Evolutionary conservation across 2,113 vertebrate genomes (phyloP), one percentile per base, ranked within the genome.

Genomic region (Callipepla squamata): DNA sequence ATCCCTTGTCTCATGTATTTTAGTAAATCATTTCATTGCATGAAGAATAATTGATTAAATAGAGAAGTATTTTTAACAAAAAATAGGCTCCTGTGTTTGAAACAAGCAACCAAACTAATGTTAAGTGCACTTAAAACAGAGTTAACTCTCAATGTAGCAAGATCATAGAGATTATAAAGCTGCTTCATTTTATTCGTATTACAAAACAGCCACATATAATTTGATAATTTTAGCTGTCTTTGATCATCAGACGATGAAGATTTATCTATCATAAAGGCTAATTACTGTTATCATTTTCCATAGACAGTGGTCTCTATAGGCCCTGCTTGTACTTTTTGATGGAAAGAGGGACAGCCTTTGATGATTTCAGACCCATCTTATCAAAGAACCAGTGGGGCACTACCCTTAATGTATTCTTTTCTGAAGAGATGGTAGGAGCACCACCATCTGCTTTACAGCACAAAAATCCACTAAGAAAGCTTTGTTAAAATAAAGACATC

Each of bases 161-260:
- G 90, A 95, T 90, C 78, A 80, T 20, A 77, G 77, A 91, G 32
- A 85, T 84, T 94, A 89, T 74, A 91, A 93, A 88, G 55, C 75
- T 82, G 25, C 81, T 83, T 90, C 53, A 90, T 90, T 96, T 95
- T 95, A 91, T 88, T 95, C 90, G 68, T 91, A 92, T 92, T 89
- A 84, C 73, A 84, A 50, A 93, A 83, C 73, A 58, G 44, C 72
- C 87, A 94, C 63, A 53, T 90, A 95, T 88, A 92, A 95, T 96
- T 96, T 92, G 38, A 90, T 82, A 96, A 95, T 95, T 96, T 95
- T 74, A 94, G 69, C 75, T 94, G 83, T 93, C 96, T 97, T 96
- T 97, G 95, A 97, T 97, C 95, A 95, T 94, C 93, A 97, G 91
- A 96, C 19, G 72, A 85, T 85, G 86, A 94, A 97, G 91, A 89